Base-by-base conservation (phyloP, 2,113 vertebrate genomes). In the Cephalopholis sonnerati region DNA sequence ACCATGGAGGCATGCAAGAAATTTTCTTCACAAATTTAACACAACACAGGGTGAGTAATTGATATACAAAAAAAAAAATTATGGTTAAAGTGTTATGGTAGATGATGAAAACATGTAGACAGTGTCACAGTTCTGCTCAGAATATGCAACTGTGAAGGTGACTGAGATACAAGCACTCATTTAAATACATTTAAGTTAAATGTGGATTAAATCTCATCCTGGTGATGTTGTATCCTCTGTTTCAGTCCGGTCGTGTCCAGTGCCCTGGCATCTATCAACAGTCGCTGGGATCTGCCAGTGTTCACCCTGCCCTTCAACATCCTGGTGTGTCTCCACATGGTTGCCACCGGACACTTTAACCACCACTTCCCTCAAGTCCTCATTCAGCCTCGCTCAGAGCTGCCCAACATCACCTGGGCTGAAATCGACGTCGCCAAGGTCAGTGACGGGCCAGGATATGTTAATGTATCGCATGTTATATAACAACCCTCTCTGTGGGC, bases 271-370 rank as follows among this genome's bases (percentile, higher is more conserved):
- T 96, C 96, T 1, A 90, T 99, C 80, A 96, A 98, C 94, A 96
- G 96, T 77, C 97, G 96, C 78, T 98, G 97, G 98, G 98, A 98
- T 76, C 95, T 99, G 66, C 98, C 98, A 0, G 97, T 99, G 81
- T 97, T 99, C 91, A 99, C 97, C 0, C 74, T 99, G 87, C 98
- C 98, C 71, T 99, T 99, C 93, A 99, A 99, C 91, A 94, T 98
- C 65, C 93, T 96, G 0, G 96, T 99, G 90, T 98, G 97, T 67
- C 68, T 99, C 29, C 98, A 96, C 22, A 94, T 98, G 93, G 97
- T 97, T 3, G 97, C 97, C 74, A 97, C 96, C 0, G 97, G 98
- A 68, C 97, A 97, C 91, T 96, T 96, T 91, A 99, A 98, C 88
- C 83, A 94, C 36, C 90, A 96, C 96, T 99, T 96, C 95, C 97